Evolutionary conservation across 2,113 vertebrate genomes (phyloP), one percentile per base, ranked within the genome.

Genomic region (Larimichthys polyactis): DNA sequence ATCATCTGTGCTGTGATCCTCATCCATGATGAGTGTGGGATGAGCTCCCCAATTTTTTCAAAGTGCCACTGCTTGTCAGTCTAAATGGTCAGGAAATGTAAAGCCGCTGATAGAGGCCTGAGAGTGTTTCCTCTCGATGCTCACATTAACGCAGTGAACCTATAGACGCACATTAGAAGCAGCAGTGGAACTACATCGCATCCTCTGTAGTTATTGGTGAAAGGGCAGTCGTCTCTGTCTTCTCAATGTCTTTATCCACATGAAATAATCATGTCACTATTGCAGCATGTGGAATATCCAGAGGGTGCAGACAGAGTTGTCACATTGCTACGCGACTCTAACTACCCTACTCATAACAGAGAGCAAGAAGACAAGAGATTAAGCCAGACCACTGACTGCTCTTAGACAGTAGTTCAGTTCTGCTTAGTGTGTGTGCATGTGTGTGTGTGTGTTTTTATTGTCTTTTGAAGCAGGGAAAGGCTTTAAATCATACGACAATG

Each of bases 251-350:
- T 75, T 85, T 78, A 80, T 77, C 73, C 83, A 81, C 71, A 71
- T 85, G 60, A 89, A 92, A 90, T 82, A 87, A 90, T 90, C 85
- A 87, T 82, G 74, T 57, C 48, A 46, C 48, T 72, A 27, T 67
- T 62, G 63, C 54, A 60, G 51, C 17, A 60, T 27, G n/a, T 12
- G 14, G 40, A 77, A 89, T 76, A 71, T 73, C 11, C 75, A 63
- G 32, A 58, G 65, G 81, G 32, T 27, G 64, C n/a, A 51, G 75
- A 76, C 43, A 43, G 55, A 44, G 46, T 68, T 75, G 82, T 78
- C 67, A 75, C 52, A 69, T 24, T 29, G 62, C 71, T 64, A 54
- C 65, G 62, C 71, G 64, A 68, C 71, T 68, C 52, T 46, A 70
- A 78, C 74, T 76, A 62, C 27, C 24, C 68, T 32, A 19, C 48